Percentiles rank a stretch among this genome's conserved stretches.
phyloP scores from a whole-genome alignment of 64 coral and sea anemone species.

The Platygyra sinensis region DNA sequence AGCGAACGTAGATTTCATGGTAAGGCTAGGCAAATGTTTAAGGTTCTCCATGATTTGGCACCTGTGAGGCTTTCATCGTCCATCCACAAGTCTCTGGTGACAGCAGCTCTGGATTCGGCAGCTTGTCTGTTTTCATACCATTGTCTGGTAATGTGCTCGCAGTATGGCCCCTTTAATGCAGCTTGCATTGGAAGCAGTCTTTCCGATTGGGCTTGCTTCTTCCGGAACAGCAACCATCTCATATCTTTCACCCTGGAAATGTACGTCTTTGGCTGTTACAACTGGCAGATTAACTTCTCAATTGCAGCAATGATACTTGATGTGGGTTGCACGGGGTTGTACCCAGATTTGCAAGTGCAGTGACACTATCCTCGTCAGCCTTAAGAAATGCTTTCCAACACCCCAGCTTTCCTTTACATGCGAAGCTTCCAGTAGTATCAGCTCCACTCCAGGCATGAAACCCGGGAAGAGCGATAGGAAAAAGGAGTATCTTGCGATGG shows the following conservation, averaged over 20 bases:
- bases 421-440: constrained; percentile 44
- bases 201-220: constrained; percentile 40
- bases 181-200: constrained; percentile 36
- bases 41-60: too few species aligned
- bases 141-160: constrained; percentile 12
- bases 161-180: constrained; percentile 10
- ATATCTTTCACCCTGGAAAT: constrained; percentile 44
- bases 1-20: too few species aligned
- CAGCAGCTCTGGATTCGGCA: constrained; percentile 36
- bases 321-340: constrained; percentile 26
- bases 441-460: constrained; percentile 55
- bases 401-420: constrained; percentile 43
- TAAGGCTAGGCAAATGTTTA: too few species aligned
- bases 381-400: constrained; percentile 42
- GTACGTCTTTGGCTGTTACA: constrained; percentile 38
- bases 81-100: neutral
- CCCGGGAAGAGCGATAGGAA: constrained; percentile 3
- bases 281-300: constrained; percentile 28
- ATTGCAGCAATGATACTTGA: constrained; percentile 9
- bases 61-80: too few species aligned
- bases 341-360: constrained; percentile 34
- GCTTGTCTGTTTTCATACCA: constrained; percentile 9
- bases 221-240: constrained; percentile 38
- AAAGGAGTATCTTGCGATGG: constrained; percentile 20
- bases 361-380: constrained; percentile 32